Base-by-base conservation (phyloP, 2,113 vertebrate species). In the Nycticorax nycticorax region DNA sequence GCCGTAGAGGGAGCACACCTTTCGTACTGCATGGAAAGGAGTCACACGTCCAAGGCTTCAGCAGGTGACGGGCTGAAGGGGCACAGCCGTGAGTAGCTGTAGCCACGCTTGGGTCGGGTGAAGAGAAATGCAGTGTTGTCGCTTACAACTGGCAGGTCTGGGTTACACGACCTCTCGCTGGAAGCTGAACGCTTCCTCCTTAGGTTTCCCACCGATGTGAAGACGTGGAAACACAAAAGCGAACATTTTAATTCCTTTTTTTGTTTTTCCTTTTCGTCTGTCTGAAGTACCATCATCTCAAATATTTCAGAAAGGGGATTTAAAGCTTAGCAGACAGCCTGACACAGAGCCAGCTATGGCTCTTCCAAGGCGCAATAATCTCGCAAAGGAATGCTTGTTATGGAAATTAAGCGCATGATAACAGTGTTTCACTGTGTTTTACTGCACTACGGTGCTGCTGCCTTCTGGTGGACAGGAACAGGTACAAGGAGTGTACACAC, bases 41-140 rank as follows among this genome's bases (percentile, higher is more conserved):
- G 14, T 0, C 18, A 35, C 10, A 11, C 1, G 0, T 18, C 33
- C 21, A 37, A 35, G 26, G 39, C 45, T 33, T 66, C 39, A 43
- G 18, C 56, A 41, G 28, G 32, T 20, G 15, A 26, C 8, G 9
- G 45, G 12, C 35, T 60, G 27, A 35, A 68, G 15, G 39, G n/a
- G 32, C 43, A 8, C 0, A 1, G 27, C 28, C 1, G 0, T 9
- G 50, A 52, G 27, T 6, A 73, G 75, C 19, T 63, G 28, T 22
- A 64, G 60, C 19, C 35, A 28, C 14, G 4, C 17, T 73, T 62
- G 45, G n/a, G 55, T 39, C 0, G 0, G 28, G 4, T 37, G 33
- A 21, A 55, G 68, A 64, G 37, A 53, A 92, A 56, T 17, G 26
- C 5, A 14, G 26, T 19, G 26, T 5, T 43, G 14, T 56, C 50